Evolutionary conservation across 2,113 vertebrate genomes (phyloP).

Genomic region (Psettodes erumei): DNA sequence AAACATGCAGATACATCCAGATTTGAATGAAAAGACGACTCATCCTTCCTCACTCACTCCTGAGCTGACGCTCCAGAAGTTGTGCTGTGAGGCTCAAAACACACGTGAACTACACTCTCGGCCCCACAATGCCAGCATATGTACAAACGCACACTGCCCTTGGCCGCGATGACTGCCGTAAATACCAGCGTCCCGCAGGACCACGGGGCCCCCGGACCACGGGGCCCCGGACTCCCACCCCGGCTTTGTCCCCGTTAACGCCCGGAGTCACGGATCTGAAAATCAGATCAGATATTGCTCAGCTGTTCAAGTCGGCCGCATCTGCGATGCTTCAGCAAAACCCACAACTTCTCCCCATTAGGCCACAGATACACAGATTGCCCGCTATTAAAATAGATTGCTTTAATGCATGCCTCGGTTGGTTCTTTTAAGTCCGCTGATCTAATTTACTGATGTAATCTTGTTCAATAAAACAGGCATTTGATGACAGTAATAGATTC

Average conservation of each 20-base stretch:
- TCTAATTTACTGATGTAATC: constrained; percentile 31
- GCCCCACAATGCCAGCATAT: constrained; percentile 2
- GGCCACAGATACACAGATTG: constrained; percentile 22
- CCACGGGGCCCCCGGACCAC: neutral
- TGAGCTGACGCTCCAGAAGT: neutral
- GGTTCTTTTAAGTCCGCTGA: neutral
- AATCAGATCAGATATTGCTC: constrained; percentile 32
- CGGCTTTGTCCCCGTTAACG: constrained; percentile 16
- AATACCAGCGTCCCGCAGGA: constrained; percentile 2
- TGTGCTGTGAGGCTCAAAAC: too few species aligned
- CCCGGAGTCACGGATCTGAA: constrained; percentile 22
- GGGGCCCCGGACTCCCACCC: constrained; percentile 6
- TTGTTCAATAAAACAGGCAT: constrained; percentile 27
- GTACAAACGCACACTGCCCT: constrained; percentile 6
- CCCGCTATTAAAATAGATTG: neutral
- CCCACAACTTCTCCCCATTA: neutral
- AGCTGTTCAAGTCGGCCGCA: constrained; percentile 14
- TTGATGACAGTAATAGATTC: constrained; percentile 2
- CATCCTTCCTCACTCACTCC: neutral
- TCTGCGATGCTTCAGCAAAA: constrained; percentile 6
- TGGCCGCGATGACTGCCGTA: constrained; percentile 23
- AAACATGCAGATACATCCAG: neutral
- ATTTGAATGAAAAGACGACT: neutral
- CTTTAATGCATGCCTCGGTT: constrained; percentile 19
- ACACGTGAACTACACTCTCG: too few species aligned